Conservation (phyloP, 1,140 invertebrate genomes). For the Cyphomyrmex costatus region DNA sequence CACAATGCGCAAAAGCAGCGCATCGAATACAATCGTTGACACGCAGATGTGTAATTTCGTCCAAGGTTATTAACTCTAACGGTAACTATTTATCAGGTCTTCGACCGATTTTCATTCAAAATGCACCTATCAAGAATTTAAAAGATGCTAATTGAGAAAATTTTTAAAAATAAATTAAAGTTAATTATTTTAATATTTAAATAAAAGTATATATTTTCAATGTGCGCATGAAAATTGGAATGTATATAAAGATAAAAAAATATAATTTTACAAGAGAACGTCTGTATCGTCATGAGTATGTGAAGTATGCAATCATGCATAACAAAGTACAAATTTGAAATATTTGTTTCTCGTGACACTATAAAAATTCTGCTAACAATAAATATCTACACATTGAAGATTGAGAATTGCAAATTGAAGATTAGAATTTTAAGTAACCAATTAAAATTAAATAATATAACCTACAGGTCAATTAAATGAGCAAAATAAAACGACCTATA, state of each 20-base stretch:
- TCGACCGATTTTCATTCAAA: background rate
- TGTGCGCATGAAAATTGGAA: too few relatives aligned
- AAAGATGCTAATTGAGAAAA: background rate
- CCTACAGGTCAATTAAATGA: too few relatives aligned
- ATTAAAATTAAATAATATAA: too few relatives aligned
- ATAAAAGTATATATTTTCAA: too few relatives aligned
- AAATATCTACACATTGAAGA: too few relatives aligned
- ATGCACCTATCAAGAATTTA: background rate
- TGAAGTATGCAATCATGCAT: background rate
- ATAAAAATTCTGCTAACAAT: background rate
- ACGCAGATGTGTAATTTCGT: background rate
- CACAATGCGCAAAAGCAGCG: background rate
- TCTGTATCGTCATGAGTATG: too few relatives aligned
- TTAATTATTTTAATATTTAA: too few relatives aligned
- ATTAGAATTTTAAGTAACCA: too few relatives aligned
- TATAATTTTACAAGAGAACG: too few relatives aligned
- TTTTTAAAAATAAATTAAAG: background rate
- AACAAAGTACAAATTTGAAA: background rate
- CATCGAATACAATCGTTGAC: slow-evolving; percentile 9
- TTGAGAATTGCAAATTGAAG: too few relatives aligned
- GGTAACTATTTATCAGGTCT: background rate
- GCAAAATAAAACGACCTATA: too few relatives aligned
- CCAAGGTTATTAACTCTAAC: background rate
- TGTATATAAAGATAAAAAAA: too few relatives aligned
- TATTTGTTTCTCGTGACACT: background rate